A percentile compares a stretch with the other conserved stretches of the same genome.
Conservation (phyloP, 2,888 invertebrate species). For the Hypena proboscidalis region DNA sequence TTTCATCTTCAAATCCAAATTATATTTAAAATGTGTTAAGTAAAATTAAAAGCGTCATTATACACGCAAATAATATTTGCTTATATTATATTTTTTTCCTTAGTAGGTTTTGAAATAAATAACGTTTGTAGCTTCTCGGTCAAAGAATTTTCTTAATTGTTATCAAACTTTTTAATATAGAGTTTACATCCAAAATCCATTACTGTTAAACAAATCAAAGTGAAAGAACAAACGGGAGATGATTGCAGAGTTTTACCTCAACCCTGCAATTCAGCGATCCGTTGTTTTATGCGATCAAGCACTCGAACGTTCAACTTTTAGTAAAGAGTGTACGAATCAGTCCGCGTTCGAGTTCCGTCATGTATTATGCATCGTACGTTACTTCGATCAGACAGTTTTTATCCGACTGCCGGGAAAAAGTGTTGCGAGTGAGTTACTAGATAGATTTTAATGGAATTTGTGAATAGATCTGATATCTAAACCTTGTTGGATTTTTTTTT, state of each 20-base stretch:
- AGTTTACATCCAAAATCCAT: conserved; percentile 9
- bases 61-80: too few relatives aligned
- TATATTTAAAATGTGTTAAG: too few relatives aligned
- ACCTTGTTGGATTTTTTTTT: too few relatives aligned
- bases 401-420: too few relatives aligned
- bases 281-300: conserved; percentile 37
- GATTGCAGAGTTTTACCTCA: conserved; percentile 18
- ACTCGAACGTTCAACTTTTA: conserved; percentile 35
- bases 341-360: conserved; percentile 37
- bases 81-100: too few relatives aligned
- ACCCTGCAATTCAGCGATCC: conserved; percentile 20
- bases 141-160: too few relatives aligned
- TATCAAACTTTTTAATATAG: too few relatives aligned
- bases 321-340: conserved; percentile 29
- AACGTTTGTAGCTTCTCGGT: too few relatives aligned
- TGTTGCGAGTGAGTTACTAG: conserved; percentile 1
- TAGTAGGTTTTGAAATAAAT: too few relatives aligned
- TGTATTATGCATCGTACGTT: conserved; percentile 50
- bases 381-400: conserved; percentile 29
- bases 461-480: too few relatives aligned
- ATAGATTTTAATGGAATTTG: neutral
- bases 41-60: too few relatives aligned
- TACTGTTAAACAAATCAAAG: conserved; percentile 12
- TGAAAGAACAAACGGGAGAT: conserved; percentile 14
- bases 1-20: too few relatives aligned